Conservation (phyloP, 2,888 invertebrate genomes). For the Tipula unca region DNA sequence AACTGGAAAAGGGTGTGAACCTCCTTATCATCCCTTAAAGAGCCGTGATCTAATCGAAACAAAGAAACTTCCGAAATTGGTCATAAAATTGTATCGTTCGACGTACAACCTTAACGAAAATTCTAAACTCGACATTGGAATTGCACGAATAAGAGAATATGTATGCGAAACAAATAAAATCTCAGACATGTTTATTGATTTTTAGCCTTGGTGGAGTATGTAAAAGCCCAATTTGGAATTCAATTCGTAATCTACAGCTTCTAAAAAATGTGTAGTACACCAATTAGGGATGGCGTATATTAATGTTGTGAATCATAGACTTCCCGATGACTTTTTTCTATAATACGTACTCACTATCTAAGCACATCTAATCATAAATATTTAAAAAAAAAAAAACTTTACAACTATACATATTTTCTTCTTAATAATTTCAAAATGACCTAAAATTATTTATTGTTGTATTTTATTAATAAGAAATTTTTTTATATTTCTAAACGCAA, state of each 20-base stretch:
- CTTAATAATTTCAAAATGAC: neutral
- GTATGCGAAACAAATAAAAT: neutral
- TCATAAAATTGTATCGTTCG: neutral
- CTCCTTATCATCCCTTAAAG: neutral
- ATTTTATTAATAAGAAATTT: conserved; percentile 9
- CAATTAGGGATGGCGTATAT: neutral
- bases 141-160: neutral
- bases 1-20: neutral
- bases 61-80: neutral
- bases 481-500: neutral
- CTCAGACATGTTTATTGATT: neutral
- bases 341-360: neutral
- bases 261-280: neutral
- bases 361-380: neutral
- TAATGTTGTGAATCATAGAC: neutral
- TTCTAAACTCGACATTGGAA: neutral
- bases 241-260: neutral
- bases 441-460: neutral
- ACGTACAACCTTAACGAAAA: neutral
- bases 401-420: neutral
- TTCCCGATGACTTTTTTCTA: neutral
- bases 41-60: neutral
- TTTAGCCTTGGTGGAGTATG: neutral
- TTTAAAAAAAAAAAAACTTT: neutral
- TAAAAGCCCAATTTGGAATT: neutral